Evolutionary conservation across 2,113 vertebrate genomes (phyloP), one percentile per base, ranked within the genome.

Genomic region (Lepisosteus osseus): DNA sequence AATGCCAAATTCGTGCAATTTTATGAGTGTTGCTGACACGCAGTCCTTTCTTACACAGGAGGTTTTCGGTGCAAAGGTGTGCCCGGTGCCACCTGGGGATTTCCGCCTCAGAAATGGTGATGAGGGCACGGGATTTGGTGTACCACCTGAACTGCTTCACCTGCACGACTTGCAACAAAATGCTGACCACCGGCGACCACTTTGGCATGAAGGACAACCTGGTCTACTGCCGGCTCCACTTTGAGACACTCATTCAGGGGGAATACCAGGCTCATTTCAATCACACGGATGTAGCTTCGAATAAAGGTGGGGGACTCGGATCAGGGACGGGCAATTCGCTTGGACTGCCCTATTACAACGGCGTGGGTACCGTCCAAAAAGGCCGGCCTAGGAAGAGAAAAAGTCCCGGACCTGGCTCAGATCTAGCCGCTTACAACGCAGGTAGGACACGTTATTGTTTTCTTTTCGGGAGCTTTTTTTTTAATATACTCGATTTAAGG

Each of bases 61-160:
- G 97, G 89, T 99, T 99, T 90, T 98, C 97, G 72, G 97, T 99
- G 84, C 97, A 99, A 91, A 94, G 97, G 76, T 99, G 97, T 70
- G 97, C 97, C 66, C 94, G 97, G 17, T 99, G 97, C 89, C 96
- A 99, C 85, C 91, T 99, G 82, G 97, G 97, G 66, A 99, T 99
- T 92, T 99, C 97, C n/a, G 96, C 97, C 64, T 98, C 97, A 68
- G 97, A 99, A 86, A 99, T 99, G 97, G 97, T 99, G 86, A 99
- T 99, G 97, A 93, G 97, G 2, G 97, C 97, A 72, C 91, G 97
- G 84, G 97, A 99, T 86, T 90, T 96, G 88, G 97, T 99, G 74
- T 99, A 98, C 87, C 97, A 99, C 88, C 92, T 99, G 86, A 98
- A 97, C 76, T 99, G 97, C 85, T 99, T 99, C 91, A 99, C 97